These are phyloP conservation scores for Daphoenositta chrysoptera DNA, from an alignment of 2,113 vertebrate genomes.

Conservation along the genomic window DNA sequence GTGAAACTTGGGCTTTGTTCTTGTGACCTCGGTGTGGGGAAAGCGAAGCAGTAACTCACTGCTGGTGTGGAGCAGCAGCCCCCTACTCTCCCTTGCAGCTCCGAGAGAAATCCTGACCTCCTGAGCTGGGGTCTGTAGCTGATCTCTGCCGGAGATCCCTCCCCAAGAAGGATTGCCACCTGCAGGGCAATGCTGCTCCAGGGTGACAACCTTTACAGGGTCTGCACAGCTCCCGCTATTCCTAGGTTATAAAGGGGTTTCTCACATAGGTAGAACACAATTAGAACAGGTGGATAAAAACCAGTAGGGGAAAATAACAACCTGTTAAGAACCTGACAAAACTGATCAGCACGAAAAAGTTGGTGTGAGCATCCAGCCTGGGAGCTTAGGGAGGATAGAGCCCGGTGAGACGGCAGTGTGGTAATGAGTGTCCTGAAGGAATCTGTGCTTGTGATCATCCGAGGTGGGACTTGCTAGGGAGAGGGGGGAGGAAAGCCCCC, in stretches of 20 bases:
- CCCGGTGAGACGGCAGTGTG: not conserved
- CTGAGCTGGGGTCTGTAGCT: not conserved
- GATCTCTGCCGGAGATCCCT: not conserved
- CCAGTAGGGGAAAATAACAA: not conserved
- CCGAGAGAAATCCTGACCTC: not conserved
- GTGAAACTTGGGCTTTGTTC: not conserved
- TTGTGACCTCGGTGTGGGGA: rapidly evolving
- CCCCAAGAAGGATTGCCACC: not conserved
- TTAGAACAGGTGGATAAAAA: not conserved
- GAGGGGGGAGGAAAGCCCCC: not conserved
- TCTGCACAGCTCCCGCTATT: not conserved
- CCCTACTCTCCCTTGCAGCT: not conserved
- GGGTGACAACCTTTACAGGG: not conserved
- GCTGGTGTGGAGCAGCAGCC: not conserved
- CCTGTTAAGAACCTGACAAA: not conserved
- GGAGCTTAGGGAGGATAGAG: not conserved
- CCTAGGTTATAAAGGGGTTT: not conserved
- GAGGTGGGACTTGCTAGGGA: not conserved
- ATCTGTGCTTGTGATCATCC: not conserved
- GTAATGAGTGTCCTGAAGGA: not conserved
- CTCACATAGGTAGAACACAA: not conserved
- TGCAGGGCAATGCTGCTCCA: not conserved
- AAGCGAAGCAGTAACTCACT: not conserved
- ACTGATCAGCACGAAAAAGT: not conserved
- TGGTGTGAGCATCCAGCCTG: not conserved